Evolutionary conservation across 2,797 vertebrate species (phyloP), one percentile per base, ranked within the genome.

Genomic region (Sebastes nivosus): DNA sequence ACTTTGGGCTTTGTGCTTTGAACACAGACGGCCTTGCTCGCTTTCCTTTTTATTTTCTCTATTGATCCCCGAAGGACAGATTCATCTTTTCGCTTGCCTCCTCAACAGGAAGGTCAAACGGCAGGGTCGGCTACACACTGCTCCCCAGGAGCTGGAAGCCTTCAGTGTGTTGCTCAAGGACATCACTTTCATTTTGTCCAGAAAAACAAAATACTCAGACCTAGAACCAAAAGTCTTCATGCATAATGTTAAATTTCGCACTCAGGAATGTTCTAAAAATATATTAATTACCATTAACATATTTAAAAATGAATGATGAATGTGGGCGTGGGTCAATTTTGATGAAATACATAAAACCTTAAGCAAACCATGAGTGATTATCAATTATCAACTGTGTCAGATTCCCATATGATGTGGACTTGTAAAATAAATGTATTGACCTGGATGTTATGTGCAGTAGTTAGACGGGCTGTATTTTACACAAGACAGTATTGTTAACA

Each of bases 81-180:
- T 91, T 80, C 67, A 80, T 91, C 80, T 88, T 84, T 76, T 72
- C 22, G 5, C 75, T 83, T 76, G 72, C 42, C 81, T 86, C 69
- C 68, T 89, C 81, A 81, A 80, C 76, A 87, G 78, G 86, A 88
- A 91, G 88, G 86, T 89, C 83, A 85, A 86, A 85, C 54, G 63
- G 29, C 70, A 75, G 84, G 75, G 85, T 89, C 72, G 4, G 50
- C 81, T 75, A 46, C 73, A 81, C 75, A 68, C 75, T 24, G 73
- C 70, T 87, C 85, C 82, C 87, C 80, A 29, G 79, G 79, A 88
- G 84, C 79, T 50, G 58, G 1, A 14, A 59, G 79, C 86, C 46
- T 71, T 75, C 71, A 72, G 16, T 30, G 25, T 61, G 54, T 70
- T 22, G 22, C 81, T 77, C 85, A 83, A 84, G 85, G 90, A 81